phyloP scores from a whole-genome alignment of 2,888 invertebrate species.

The Bursaphelenchus okinawaensis region DNA sequence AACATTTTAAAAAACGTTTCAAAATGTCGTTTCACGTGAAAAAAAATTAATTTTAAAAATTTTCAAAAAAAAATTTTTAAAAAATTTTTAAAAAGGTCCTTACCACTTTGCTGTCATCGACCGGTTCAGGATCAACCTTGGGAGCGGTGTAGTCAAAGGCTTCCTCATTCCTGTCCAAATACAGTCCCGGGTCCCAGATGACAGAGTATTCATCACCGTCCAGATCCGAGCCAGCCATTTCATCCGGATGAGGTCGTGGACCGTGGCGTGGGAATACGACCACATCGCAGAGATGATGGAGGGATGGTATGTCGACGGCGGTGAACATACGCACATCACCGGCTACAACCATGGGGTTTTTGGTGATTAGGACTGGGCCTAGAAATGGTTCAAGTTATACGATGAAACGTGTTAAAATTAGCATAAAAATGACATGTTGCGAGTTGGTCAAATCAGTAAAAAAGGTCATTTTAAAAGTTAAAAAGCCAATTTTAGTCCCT shows the following conservation, averaged over 20 bases:
- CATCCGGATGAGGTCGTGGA: slow-evolving; percentile 59
- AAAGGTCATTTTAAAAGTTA: too few relatives aligned
- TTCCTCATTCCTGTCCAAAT: slow-evolving; percentile 50
- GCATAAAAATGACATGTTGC: too few relatives aligned
- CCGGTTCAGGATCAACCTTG: neutral
- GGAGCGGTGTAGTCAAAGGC: slow-evolving; percentile 35
- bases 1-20: too few relatives aligned
- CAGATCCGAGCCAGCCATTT: slow-evolving; percentile 60
- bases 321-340: slow-evolving; percentile 59
- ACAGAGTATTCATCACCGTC: slow-evolving; percentile 61
- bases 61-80: too few relatives aligned
- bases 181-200: slow-evolving; percentile 57
- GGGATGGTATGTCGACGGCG: slow-evolving; percentile 50
- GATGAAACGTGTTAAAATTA: too few relatives aligned
- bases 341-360: slow-evolving; percentile 60
- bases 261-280: slow-evolving; percentile 60
- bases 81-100: too few relatives aligned
- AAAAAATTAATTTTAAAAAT: neutral
- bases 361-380: slow-evolving; percentile 58
- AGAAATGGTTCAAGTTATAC: too few relatives aligned
- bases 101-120: slow-evolving; percentile 21
- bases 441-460: too few relatives aligned
- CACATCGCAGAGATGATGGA: slow-evolving; percentile 57
- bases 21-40: neutral
- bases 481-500: too few relatives aligned